phyloP scores from a whole-genome alignment of 2,888 invertebrate genomes.

The Nematopogon swammerdamellus region DNA sequence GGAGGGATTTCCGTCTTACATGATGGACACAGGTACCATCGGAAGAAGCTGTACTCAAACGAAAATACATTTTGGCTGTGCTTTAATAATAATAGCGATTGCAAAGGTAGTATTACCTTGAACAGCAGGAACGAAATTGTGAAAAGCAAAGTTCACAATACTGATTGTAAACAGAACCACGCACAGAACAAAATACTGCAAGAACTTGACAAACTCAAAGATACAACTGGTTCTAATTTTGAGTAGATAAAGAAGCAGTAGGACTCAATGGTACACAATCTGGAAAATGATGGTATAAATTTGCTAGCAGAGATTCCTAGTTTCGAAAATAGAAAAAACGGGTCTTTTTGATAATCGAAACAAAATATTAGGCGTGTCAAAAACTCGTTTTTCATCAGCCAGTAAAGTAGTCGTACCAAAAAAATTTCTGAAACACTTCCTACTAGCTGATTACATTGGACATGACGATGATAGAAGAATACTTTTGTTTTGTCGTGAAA shows the following conservation, averaged over 20 bases:
- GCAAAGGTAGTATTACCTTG: constrained; percentile 5
- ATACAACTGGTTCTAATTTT: constrained; percentile 3
- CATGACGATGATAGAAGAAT: no score
- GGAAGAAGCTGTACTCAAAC: constrained; percentile 6
- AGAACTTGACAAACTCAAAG: constrained; percentile 3
- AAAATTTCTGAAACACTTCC: no score
- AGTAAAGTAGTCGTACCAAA: no score
- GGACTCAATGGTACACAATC: no score
- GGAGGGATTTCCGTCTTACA: constrained; percentile 4
- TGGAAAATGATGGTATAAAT: no score
- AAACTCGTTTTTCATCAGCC: no score
- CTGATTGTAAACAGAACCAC: constrained; percentile 3
- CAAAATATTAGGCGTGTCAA: no score
- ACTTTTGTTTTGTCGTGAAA: no score
- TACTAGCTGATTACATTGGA: no score
- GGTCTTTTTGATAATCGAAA: no score
- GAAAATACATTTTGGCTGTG: constrained; percentile 6
- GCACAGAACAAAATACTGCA: constrained; percentile 7
- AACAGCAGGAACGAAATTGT: constrained; percentile 6
- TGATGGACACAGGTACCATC: constrained; percentile 4
- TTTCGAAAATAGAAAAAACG: no score
- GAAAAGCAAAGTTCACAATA: constrained; percentile 3
- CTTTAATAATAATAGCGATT: constrained; percentile 4
- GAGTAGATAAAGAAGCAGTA: constrained; percentile 2
- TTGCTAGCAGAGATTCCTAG: no score